Evolutionary conservation across 2,113 vertebrate genomes (phyloP), one percentile per base, ranked within the genome.

Genomic region (Illadopsis cleaveri): DNA sequence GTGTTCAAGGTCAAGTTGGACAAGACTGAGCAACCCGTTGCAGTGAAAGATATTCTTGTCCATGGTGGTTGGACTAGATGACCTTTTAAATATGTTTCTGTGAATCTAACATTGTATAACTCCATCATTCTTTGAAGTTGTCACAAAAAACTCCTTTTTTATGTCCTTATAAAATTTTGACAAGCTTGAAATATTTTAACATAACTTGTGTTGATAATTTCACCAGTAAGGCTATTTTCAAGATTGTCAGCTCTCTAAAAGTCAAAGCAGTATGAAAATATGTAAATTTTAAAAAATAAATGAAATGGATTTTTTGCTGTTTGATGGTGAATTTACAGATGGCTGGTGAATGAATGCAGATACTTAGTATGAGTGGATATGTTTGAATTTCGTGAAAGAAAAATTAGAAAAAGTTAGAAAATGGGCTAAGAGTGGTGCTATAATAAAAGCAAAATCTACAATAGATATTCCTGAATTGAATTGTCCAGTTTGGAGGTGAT

Each of bases 241-340:
- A 84, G 80, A 82, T n/a, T 95, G 89, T 47, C 68, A 95, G 25
- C 35, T 96, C 62, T 94, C 73, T 82, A 86, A 96, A 94, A 93
- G 65, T 89, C 51, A 76, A 89, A 15, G 56, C 19, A 10, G 13
- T 81, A 69, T 57, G 70, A 82, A 90, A 96, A 30, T 28, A 71
- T 65, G 54, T 86, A 79, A 96, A 96, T 93, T 96, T 87, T 92
- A 76, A 81, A 91, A 97, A 96, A 50, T 25, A 89, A 96, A 95
- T 91, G 25, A 93, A 19, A 88, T 78, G 66, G 20, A 8, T 54
- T 96, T 96, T 75, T 77, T 69, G 17, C 22, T 90, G 19, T 81
- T 90, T 92, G 53, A 22, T 91, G 42, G 37, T 42, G 27, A 24
- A 86, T 82, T 87, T 90, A 77, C 89, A 97, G 85, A 94, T 97